Evolutionary conservation across 1,140 invertebrate genomes (phyloP), one percentile per base, ranked within the genome.

Genomic region (Penaeus indicus): DNA sequence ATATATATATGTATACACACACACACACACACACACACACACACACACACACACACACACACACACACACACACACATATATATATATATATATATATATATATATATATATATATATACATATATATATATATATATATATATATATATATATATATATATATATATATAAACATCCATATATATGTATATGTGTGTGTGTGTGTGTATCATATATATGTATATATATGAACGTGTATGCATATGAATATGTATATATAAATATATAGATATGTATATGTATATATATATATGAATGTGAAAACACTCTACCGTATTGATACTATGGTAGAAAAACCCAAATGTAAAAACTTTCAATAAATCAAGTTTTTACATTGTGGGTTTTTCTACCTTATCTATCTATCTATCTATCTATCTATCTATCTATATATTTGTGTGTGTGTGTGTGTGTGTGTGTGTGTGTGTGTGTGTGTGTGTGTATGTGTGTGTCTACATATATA

Each of bases 361-460:
- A 69, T 0, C 27, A 69, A 25, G 27, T 69, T 25, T 69, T 25
- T n/a, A n/a, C n/a, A n/a, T n/a, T n/a, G n/a, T n/a, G n/a, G n/a
- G n/a, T n/a, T n/a, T n/a, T n/a, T n/a, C n/a, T n/a, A n/a, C n/a
- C 27, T n/a, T 4, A 67, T 67, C 22, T 69, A 69, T 69, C n/a
- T 69, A 69, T 69, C n/a, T 69, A 69, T 69, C n/a, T 69, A 69
- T 69, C n/a, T 69, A 69, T 69, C n/a, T 69, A 69, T 69, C n/a
- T 69, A 69, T 16, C n/a, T 69, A 69, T 69, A 69, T 16, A 21
- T 69, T n/a, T 69, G 19, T 69, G 27, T 69, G 27, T 16, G 27
- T 69, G 27, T 69, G 27, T 69, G 27, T 69, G 27, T 69, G 27
- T 69, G 27, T 69, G 27, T 69, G 27, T 69, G 27, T 69, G 27